These are phyloP conservation scores for Sceloporus tristichus DNA, from an alignment of 2,113 vertebrate species.

Conservation along the genomic window DNA sequence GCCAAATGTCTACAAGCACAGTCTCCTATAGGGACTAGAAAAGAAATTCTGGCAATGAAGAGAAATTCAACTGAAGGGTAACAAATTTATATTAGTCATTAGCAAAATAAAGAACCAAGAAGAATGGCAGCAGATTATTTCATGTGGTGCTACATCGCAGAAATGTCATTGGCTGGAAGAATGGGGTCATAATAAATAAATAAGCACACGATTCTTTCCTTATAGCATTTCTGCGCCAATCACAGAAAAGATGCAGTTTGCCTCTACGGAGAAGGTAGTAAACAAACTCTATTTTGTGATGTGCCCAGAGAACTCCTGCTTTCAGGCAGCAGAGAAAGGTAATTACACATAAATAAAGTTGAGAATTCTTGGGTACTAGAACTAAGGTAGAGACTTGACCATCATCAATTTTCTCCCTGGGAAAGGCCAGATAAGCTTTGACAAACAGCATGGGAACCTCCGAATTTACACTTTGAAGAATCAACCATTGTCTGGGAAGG, in stretches of 20 bases:
- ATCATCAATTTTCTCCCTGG: no score
- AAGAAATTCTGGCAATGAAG: neutral
- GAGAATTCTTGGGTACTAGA: neutral
- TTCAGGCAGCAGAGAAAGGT: neutral
- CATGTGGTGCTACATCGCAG: neutral
- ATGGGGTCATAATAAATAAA: neutral
- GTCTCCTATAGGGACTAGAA: neutral
- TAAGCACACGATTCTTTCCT: neutral
- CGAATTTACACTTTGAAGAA: neutral
- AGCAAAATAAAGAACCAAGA: neutral
- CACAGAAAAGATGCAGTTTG: neutral
- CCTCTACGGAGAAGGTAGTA: neutral
- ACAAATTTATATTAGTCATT: neutral
- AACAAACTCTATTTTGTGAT: neutral
- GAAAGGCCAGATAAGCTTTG: neutral
- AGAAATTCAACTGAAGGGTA: neutral
- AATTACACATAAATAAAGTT: neutral
- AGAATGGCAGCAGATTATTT: no score
- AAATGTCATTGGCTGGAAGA: neutral
- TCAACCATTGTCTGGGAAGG: neutral
- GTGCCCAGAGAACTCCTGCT: neutral
- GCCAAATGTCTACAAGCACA: neutral
- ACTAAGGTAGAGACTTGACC: neutral
- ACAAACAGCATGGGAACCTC: neutral
- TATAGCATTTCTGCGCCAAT: neutral